Base-by-base conservation (phyloP, 2,797 vertebrate genomes). In the Falco berigora region DNA sequence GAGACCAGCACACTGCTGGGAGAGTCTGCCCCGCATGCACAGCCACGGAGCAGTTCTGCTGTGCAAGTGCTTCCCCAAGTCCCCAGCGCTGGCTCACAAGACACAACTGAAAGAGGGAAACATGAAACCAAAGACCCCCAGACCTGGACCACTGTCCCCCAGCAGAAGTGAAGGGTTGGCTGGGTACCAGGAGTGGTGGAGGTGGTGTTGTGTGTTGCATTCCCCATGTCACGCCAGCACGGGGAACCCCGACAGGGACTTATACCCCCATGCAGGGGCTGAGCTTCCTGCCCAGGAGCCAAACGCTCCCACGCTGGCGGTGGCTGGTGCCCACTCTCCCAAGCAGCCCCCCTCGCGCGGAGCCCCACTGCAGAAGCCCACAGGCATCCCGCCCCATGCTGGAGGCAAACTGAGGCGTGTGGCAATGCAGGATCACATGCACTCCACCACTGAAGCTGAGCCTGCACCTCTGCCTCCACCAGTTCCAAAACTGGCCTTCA, bases 241-340 rank as follows among this genome's bases (percentile, higher is more conserved):
- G 0, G 40, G 32, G 22, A 52, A 62, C 9, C 17, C 21, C 10
- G 5, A 3, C 8, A 69, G 30, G 66, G 30, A 42, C 38, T 28
- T 7, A 12, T 15, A 49, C 6, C 44, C 34, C 21, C 8, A 27
- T 2, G 13, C 66, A 78, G 18, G 17, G 32, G 14, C 40, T 83
- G 40, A 86, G 63, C 47, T 67, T n/a, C 56, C 47, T 1, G 1
- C 12, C 55, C 30, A 10, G 68, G 42, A 80, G 73, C 56, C 1
- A 1, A 80, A 74, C 2, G 7, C 10, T 77, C 25, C 73, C 46
- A 3, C 0, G 0, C 5, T 2, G 2, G 72, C 0, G 0, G 2
- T 8, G 44, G 25, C 34, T 7, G 1, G 34, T 34, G 36, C 23
- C 36, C 55, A 20, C 5, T 19, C 6, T 30, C 32, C 27, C 25